Evolutionary conservation across 2,888 invertebrate species (phyloP), one percentile per base, ranked within the genome.

Genomic region (Acanthosoma haemorrhoidale): DNA sequence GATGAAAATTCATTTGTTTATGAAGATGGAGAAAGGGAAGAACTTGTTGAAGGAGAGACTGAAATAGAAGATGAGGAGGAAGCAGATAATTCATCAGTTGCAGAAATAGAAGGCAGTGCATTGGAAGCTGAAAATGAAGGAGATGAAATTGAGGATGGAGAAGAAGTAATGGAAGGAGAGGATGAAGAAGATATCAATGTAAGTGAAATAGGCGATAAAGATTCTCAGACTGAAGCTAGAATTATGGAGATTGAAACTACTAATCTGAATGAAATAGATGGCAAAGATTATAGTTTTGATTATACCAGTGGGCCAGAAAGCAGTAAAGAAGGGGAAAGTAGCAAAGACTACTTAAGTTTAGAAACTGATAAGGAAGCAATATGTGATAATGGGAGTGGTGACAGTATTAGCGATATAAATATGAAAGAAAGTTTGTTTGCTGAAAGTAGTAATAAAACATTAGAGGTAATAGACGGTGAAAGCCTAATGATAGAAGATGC

Each of bases 221-320:
- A 58, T 21, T 18, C 25, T 41, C 31, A 64, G 15, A 32, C 9
- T 34, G 66, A 43, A n/a, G n/a, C 34, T 13, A 16, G 31, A 21
- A 18, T n/a, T 29, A 18, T 41, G n/a, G 4, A 39, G 15, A 51
- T 43, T 34, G 32, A 43, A 34, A 41, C 4, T 3, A 51, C 29
- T 32, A 31, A 51, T 31, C 25, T 67, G 25, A 38, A 67, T 32
- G 67, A 57, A 18, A 21, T 34, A n/a, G 43, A 43, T n/a, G 18
- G 57, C 34, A 67, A 67, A 38, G 67, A 41, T 34, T 67, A 32
- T 29, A 57, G 34, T 60, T 57, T 31, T 32, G 64, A 64, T 64
- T 64, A 51, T 25, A 51, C 29, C 5, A 64, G 64, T 39, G 64
- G 39, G 4, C 16, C 29, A 11, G 64, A 64, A 41, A 16, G n/a